A percentile compares a stretch with the other conserved stretches of the same genome.
Evolutionary conservation across 2,797 vertebrate species (phyloP).

Genomic region (Amblyopsis hoosieri): DNA sequence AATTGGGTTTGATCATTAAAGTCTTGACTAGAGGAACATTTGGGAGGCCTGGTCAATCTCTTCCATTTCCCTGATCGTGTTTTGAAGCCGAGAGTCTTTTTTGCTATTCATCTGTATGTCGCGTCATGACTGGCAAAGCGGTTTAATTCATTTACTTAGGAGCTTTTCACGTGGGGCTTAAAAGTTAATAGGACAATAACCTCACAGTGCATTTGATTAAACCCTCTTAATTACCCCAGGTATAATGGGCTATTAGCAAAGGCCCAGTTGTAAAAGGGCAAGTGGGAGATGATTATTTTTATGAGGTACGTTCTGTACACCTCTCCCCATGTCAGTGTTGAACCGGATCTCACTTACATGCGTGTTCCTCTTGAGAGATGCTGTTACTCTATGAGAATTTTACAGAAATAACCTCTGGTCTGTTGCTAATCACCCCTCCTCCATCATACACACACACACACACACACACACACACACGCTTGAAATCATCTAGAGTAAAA

Average conservation of each 20-base stretch:
- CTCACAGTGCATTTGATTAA: constrained; percentile 78
- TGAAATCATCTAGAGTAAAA: too few species aligned
- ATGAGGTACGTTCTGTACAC: constrained; percentile 68
- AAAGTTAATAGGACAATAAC: constrained; percentile 78
- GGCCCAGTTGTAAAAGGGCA: constrained; percentile 74
- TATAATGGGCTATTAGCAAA: constrained; percentile 78
- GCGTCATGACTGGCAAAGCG: constrained; percentile 69
- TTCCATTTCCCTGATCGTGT: constrained; percentile 52
- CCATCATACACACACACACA: not conserved
- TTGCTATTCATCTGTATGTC: constrained; percentile 71
- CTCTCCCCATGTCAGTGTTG: constrained; percentile 64
- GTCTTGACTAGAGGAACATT: constrained; percentile 14
- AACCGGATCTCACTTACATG: constrained; percentile 39
- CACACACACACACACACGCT: not conserved
- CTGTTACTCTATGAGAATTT: too few species aligned
- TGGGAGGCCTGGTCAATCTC: constrained; percentile 54
- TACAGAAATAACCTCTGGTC: too few species aligned
- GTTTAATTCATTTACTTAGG: constrained; percentile 79
- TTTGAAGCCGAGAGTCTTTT: constrained; percentile 60
- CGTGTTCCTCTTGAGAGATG: constrained; percentile 22
- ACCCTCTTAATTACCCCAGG: constrained; percentile 79
- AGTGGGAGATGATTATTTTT: constrained; percentile 75
- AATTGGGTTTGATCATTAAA: too few species aligned
- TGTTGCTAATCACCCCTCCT: not conserved
- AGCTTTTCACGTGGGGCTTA: constrained; percentile 78